These are phyloP conservation scores for Drosophila prostipennis DNA, from an alignment of 2,888 invertebrate genomes.

Conservation along the genomic window DNA sequence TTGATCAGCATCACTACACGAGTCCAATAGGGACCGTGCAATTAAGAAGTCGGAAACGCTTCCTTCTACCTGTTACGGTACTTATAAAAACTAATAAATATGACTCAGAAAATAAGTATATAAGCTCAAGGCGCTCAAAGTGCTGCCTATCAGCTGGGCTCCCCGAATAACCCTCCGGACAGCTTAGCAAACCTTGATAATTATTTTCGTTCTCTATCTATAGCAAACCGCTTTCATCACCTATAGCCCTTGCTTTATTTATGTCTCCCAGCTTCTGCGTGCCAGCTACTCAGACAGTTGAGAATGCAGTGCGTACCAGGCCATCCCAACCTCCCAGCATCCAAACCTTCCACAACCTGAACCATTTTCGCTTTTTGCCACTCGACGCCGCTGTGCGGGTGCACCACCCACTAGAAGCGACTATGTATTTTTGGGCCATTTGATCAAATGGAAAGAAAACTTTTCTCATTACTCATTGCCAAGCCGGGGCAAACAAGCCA, in stretches of 20 bases:
- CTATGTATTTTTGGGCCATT: conserved; percentile 72
- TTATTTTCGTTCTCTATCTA: conserved; percentile 11
- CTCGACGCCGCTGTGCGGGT: conserved; percentile 14
- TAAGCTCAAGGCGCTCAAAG: neutral
- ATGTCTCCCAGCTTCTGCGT: conserved; percentile 10
- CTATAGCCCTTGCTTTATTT: conserved; percentile 23
- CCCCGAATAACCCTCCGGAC: neutral
- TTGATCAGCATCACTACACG: no score
- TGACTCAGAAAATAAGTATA: no score
- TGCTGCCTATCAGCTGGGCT: neutral
- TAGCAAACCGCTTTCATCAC: conserved; percentile 12
- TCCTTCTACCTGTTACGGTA: no score
- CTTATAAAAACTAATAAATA: no score
- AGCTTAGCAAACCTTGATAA: conserved; percentile 13
- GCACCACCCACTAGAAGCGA: conserved; percentile 37
- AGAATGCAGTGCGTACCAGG: conserved; percentile 65
- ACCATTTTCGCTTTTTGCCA: conserved; percentile 26
- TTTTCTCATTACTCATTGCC: conserved; percentile 81
- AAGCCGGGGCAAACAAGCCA: conserved; percentile 68
- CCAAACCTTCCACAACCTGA: conserved; percentile 21
- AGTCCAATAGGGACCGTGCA: no score
- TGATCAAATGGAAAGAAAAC: conserved; percentile 77
- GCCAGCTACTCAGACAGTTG: conserved; percentile 45
- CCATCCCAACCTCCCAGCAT: conserved; percentile 22
- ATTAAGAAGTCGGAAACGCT: no score